phyloP scores from a whole-genome alignment of 2,888 invertebrate genomes.

The Graphium colonna region DNA sequence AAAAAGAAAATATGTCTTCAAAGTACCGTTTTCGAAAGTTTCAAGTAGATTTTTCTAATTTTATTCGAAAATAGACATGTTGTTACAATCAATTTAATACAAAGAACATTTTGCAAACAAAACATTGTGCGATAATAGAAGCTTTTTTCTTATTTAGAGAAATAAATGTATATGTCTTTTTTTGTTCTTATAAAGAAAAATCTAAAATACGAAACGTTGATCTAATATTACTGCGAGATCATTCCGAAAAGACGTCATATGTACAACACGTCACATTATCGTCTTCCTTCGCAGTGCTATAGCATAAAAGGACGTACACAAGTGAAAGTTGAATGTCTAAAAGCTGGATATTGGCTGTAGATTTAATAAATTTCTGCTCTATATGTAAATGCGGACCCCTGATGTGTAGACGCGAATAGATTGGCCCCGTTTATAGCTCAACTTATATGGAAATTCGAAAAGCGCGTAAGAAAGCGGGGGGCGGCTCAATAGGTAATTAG shows the following conservation, averaged over 20 bases:
- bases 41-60: no score
- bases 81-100: no score
- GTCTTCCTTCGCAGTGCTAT: constrained; percentile 55
- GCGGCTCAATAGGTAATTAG: constrained; percentile 77
- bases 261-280: background rate
- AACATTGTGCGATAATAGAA: no score
- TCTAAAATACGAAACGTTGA: no score
- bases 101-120: no score
- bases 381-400: constrained; percentile 80
- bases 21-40: no score
- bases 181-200: no score
- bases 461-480: constrained; percentile 79
- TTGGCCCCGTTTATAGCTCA: constrained; percentile 79
- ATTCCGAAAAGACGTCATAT: background rate
- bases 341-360: constrained; percentile 78
- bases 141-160: no score
- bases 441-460: constrained; percentile 80
- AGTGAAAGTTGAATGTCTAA: constrained; percentile 74
- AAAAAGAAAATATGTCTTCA: no score
- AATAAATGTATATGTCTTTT: no score
- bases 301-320: constrained; percentile 35
- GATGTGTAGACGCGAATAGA: constrained; percentile 81
- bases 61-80: no score
- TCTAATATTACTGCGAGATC: background rate
- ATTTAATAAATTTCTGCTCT: constrained; percentile 81